Evolutionary conservation across 2,797 vertebrate species (phyloP).

Genomic region (Salarias fasciatus): DNA sequence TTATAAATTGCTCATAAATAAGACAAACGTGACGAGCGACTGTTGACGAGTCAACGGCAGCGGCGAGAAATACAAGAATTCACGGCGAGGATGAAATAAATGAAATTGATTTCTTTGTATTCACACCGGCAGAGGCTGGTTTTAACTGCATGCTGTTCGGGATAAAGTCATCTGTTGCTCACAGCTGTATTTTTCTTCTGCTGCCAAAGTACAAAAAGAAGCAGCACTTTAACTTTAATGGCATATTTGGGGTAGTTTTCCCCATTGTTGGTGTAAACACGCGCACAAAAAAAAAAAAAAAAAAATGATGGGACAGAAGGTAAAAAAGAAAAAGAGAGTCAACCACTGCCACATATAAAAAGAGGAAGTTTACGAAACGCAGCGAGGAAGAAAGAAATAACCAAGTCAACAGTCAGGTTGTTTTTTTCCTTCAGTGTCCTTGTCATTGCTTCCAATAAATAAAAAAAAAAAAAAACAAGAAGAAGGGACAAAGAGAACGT

Average conservation of each 20-base stretch:
- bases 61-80: too few relatives aligned
- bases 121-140: not conserved
- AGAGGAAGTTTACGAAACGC: constrained; percentile 4
- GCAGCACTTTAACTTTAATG: constrained; percentile 7
- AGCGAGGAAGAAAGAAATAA: constrained; percentile 17
- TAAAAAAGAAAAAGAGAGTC: not conserved
- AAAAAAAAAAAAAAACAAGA: too few relatives aligned
- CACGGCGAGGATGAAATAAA: not conserved
- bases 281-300: not conserved
- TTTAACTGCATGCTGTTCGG: not conserved
- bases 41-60: constrained; percentile 5
- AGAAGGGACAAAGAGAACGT: constrained; percentile 42
- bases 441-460: constrained; percentile 32
- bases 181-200: not conserved
- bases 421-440: constrained; percentile 4
- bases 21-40: constrained; percentile 14
- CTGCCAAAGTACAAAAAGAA: not conserved
- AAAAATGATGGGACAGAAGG: constrained; percentile 6
- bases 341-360: constrained; percentile 17
- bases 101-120: constrained; percentile 3
- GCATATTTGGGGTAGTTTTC: constrained; percentile 4
- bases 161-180: constrained; percentile 8
- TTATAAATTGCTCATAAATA: constrained; percentile 8
- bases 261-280: constrained; percentile 8
- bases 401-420: not conserved